Percentiles rank a stretch among this genome's conserved stretches.
phyloP scores from a whole-genome alignment of 1,140 invertebrate species.

The Zaprionus inermis region DNA sequence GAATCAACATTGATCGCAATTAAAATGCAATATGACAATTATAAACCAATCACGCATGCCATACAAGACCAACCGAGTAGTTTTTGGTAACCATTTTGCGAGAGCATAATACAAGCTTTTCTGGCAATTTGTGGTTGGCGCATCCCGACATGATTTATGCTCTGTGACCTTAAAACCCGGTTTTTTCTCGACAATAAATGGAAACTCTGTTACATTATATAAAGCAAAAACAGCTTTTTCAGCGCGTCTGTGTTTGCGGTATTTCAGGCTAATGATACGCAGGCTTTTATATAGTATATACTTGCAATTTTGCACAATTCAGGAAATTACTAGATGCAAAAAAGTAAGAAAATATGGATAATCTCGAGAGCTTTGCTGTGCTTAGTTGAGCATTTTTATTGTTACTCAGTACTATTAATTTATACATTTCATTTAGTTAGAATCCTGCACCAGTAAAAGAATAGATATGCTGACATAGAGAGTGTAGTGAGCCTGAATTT shows the following conservation, averaged over 20 bases:
- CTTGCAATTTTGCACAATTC: not conserved
- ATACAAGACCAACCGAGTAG: constrained; percentile 7
- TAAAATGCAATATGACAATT: constrained; percentile 34
- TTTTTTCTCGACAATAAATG: constrained; percentile 14
- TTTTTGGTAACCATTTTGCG: constrained; percentile 25
- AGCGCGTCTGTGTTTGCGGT: not conserved
- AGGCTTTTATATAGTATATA: not conserved
- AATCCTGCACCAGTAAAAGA: not conserved
- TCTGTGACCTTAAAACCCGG: constrained; percentile 25
- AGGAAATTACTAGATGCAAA: not conserved
- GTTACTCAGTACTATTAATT: not conserved
- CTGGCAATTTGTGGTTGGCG: constrained; percentile 40
- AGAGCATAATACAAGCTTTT: constrained; percentile 11
- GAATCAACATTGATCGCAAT: constrained; percentile 18
- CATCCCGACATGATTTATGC: constrained; percentile 49
- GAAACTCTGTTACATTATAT: not conserved
- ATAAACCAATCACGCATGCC: constrained; percentile 24
- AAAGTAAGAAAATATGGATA: not conserved
- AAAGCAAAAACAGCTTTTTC: not conserved
- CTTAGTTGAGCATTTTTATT: not conserved
- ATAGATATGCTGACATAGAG: not conserved
- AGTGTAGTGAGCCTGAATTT: not conserved
- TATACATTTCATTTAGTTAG: not conserved
- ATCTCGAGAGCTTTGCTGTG: not conserved
- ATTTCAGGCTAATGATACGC: not conserved